phyloP scores from a whole-genome alignment of 2,888 invertebrate species.

The Aethes cnicana region DNA sequence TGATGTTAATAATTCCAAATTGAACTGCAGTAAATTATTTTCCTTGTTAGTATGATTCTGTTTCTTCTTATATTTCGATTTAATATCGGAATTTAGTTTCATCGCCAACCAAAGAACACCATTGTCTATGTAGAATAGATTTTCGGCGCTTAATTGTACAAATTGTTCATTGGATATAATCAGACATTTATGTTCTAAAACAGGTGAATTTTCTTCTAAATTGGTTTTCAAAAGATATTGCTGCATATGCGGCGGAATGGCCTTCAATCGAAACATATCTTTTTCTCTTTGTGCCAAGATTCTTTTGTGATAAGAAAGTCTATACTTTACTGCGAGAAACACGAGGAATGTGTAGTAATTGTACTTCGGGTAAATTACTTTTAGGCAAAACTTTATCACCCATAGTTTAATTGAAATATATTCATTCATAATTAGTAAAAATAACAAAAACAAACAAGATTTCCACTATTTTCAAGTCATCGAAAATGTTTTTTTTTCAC shows the following conservation, averaged over 20 bases:
- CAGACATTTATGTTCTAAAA: slow-evolving; percentile 64
- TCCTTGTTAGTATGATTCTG: slow-evolving; percentile 38
- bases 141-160: slow-evolving; percentile 67
- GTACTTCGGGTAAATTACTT: slow-evolving; percentile 75
- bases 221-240: slow-evolving; percentile 50
- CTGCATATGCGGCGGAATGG: slow-evolving; percentile 52
- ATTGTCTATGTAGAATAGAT: slow-evolving; percentile 73
- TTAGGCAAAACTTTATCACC: slow-evolving; percentile 73
- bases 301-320: slow-evolving; percentile 54
- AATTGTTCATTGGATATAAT: slow-evolving; percentile 66
- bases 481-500: background rate
- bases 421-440: slow-evolving; percentile 62
- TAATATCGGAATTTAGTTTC: slow-evolving; percentile 55
- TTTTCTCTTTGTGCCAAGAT: slow-evolving; percentile 42
- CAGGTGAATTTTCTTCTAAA: slow-evolving; percentile 52
- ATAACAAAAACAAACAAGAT: slow-evolving; percentile 29
- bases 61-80: slow-evolving; percentile 50
- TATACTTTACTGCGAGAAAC: slow-evolving; percentile 69
- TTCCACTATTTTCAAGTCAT: slow-evolving; percentile 21
- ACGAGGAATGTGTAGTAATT: slow-evolving; percentile 67
- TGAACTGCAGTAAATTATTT: slow-evolving; percentile 47
- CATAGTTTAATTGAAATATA: slow-evolving; percentile 59
- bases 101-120: slow-evolving; percentile 69
- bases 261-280: slow-evolving; percentile 56
- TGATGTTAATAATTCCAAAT: slow-evolving; percentile 58